Percentiles rank a stretch among this genome's conserved stretches.
phyloP scores from a whole-genome alignment of 1,140 invertebrate genomes.

The Sesamia nonagrioides region DNA sequence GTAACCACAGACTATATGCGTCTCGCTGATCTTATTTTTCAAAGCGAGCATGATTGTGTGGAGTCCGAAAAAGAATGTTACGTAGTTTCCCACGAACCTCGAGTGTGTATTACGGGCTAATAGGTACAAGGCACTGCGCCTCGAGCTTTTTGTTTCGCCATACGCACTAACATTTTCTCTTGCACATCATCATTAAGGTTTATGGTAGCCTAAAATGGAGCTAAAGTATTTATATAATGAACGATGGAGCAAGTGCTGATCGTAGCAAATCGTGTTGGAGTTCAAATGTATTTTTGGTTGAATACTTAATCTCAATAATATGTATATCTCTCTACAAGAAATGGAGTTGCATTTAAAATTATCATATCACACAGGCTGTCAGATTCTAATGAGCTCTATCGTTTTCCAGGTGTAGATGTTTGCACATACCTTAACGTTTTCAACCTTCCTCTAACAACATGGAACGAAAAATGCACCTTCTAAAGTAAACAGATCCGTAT shows the following conservation, averaged over 20 bases:
- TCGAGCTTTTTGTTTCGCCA: conserved; percentile 53
- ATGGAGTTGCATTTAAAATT: no score
- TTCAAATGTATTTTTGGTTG: no score
- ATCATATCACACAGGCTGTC: no score
- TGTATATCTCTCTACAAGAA: no score
- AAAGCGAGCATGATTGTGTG: conserved; percentile 64
- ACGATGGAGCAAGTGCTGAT: not conserved
- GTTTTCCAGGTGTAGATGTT: no score
- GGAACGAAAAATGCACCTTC: not conserved
- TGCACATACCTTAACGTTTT: no score
- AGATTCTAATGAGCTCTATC: no score
- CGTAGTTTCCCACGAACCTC: conserved; percentile 67
- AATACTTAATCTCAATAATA: no score
- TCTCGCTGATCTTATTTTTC: conserved; percentile 32
- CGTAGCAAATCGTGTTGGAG: not conserved
- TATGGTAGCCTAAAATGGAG: conserved; percentile 31
- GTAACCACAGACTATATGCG: not conserved
- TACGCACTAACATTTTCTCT: conserved; percentile 39
- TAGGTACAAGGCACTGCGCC: conserved; percentile 65
- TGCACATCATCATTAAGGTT: conserved; percentile 44
- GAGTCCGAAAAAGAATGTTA: conserved; percentile 51
- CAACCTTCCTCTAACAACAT: no score
- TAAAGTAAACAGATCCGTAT: not conserved
- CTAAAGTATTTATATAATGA: conserved; percentile 11
- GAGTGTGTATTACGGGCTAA: conserved; percentile 66